phyloP scores from a whole-genome alignment of 2,113 vertebrate genomes.

The Microcebus ravelobensis region DNA sequence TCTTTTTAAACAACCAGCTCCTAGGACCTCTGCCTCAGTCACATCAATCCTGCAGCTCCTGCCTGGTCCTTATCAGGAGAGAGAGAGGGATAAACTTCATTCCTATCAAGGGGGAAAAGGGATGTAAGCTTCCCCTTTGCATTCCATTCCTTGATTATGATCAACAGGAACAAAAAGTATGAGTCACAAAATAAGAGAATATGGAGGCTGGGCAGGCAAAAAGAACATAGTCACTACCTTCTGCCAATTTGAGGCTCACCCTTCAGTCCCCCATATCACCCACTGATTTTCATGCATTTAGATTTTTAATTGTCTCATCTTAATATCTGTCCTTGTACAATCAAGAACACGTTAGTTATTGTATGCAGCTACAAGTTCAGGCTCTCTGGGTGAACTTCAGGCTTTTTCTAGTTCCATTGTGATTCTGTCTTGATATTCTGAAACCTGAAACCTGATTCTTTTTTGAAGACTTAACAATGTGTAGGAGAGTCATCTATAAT shows the following conservation, averaged over 20 bases:
- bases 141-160: neutral
- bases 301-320: neutral
- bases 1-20: too few species aligned
- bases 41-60: too few species aligned
- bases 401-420: neutral
- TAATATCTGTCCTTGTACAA: neutral
- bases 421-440: constrained; percentile 4
- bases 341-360: neutral
- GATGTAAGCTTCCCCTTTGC: too few species aligned
- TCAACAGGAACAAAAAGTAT: neutral
- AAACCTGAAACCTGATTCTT: neutral
- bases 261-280: neutral
- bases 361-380: neutral
- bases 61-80: too few species aligned
- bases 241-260: neutral
- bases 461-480: neutral
- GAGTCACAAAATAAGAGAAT: neutral
- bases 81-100: too few species aligned
- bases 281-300: neutral
- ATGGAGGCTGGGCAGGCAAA: neutral
- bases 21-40: too few species aligned
- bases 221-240: neutral
- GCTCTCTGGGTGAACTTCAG: neutral
- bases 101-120: too few species aligned
- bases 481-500: neutral